Evolutionary conservation across 2,888 invertebrate genomes (phyloP).

Genomic region (Cheilosia impressa): DNA sequence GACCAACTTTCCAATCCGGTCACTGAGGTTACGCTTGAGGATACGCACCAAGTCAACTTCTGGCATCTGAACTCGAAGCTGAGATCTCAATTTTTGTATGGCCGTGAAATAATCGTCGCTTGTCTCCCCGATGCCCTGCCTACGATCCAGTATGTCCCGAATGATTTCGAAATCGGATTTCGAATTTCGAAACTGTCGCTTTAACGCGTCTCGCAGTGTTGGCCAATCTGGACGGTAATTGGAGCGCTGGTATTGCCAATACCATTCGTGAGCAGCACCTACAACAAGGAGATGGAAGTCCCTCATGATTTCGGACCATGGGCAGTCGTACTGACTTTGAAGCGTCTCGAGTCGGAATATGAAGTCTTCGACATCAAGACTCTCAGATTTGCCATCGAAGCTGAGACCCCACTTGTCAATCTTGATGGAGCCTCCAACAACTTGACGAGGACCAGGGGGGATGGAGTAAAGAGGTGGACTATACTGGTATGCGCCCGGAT

Average conservation of each 20-base stretch:
- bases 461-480: too few relatives aligned
- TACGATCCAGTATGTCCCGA: not conserved
- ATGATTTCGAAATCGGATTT: not conserved
- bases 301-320: too few relatives aligned
- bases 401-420: constrained; percentile 1
- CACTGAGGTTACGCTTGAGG: constrained; percentile 2
- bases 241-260: not conserved
- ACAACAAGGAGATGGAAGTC: too few relatives aligned
- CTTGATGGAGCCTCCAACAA: not conserved
- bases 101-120: too few relatives aligned
- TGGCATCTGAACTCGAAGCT: too few relatives aligned
- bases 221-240: not conserved
- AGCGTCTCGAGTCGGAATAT: not conserved
- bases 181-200: not conserved
- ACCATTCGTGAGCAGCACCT: not conserved
- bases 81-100: too few relatives aligned
- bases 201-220: not conserved
- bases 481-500: too few relatives aligned
- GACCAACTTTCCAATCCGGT: not conserved
- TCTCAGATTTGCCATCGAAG: not conserved
- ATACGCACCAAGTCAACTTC: too few relatives aligned
- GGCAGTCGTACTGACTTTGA: not conserved
- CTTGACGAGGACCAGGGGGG: too few relatives aligned
- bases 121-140: too few relatives aligned
- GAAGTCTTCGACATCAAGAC: not conserved